phyloP scores from a whole-genome alignment of 2,113 vertebrate genomes.

The Elaphurus davidianus region DNA sequence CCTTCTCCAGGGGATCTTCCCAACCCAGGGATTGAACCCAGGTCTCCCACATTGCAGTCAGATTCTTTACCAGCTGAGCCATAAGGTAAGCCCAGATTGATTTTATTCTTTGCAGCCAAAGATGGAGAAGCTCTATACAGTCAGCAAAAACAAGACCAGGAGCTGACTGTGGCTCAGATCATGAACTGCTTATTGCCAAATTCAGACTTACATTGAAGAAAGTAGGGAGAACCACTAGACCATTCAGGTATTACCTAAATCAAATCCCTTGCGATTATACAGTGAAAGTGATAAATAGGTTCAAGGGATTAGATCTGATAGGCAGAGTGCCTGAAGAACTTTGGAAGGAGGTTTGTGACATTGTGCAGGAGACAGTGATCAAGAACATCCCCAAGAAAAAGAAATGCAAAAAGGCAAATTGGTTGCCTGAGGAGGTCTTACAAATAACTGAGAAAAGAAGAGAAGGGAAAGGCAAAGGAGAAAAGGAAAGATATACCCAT shows the following conservation, averaged over 20 bases:
- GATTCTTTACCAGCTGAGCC: background rate
- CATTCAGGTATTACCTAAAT: background rate
- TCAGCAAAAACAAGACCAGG: background rate
- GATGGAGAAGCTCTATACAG: background rate
- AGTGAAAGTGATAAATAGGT: background rate
- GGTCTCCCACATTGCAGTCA: background rate
- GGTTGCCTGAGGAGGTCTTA: background rate
- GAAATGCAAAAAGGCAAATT: background rate
- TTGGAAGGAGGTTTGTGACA: background rate
- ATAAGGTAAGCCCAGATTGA: background rate
- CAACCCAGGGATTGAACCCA: background rate
- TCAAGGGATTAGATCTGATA: background rate
- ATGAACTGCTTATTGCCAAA: background rate
- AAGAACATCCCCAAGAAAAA: background rate
- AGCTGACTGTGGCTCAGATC: background rate
- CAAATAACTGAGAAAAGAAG: background rate
- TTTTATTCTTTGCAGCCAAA: background rate
- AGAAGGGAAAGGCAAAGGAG: background rate
- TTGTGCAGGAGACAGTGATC: background rate
- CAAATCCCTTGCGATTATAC: background rate
- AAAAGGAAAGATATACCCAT: background rate
- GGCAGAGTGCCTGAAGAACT: background rate
- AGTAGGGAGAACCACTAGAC: background rate
- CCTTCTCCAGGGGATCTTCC: background rate
- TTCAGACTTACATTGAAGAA: background rate